Percentiles rank a stretch among this genome's conserved stretches.
Conservation (phyloP, 2,113 vertebrate genomes). For the Rhea americana region DNA sequence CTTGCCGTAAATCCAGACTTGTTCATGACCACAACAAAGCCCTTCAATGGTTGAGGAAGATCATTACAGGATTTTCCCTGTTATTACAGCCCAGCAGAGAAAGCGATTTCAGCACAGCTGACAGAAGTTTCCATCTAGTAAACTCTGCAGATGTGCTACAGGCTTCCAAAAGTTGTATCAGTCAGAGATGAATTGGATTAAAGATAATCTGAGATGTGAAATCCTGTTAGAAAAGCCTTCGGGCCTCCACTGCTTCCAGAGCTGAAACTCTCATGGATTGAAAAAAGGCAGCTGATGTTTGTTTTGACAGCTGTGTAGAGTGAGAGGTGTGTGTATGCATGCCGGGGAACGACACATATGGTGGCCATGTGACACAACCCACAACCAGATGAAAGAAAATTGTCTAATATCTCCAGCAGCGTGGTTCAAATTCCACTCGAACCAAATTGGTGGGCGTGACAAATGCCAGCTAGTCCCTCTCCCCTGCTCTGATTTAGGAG, state of each 20-base stretch:
- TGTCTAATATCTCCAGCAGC: slow-evolving; percentile 67
- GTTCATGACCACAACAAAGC: slow-evolving; percentile 52
- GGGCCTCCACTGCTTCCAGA: slow-evolving; percentile 41
- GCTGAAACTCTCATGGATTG: slow-evolving; percentile 33
- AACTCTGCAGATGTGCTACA: slow-evolving; percentile 32
- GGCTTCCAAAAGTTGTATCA: slow-evolving; percentile 31
- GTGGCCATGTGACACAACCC: slow-evolving; percentile 66
- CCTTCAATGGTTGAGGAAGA: slow-evolving; percentile 27
- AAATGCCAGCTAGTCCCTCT: slow-evolving; percentile 63
- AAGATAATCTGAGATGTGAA: slow-evolving; percentile 58
- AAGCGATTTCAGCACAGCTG: slow-evolving; percentile 26
- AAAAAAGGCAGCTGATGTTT: slow-evolving; percentile 70
- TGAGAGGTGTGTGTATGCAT: slow-evolving; percentile 46
- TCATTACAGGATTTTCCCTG: slow-evolving; percentile 64
- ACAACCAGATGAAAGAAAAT: slow-evolving; percentile 72
- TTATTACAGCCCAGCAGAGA: slow-evolving; percentile 47
- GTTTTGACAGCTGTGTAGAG: slow-evolving; percentile 71
- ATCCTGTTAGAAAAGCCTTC: slow-evolving; percentile 37
- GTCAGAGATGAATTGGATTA: slow-evolving; percentile 58
- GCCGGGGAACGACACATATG: slow-evolving; percentile 58
- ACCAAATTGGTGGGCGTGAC: slow-evolving; percentile 63
- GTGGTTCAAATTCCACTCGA: slow-evolving; percentile 66
- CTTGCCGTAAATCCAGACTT: background rate
- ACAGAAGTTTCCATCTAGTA: slow-evolving; percentile 22
- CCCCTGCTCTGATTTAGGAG: slow-evolving; percentile 17